Evolutionary conservation across 2,113 vertebrate species (phyloP).

Genomic region (Tachycineta bicolor): DNA sequence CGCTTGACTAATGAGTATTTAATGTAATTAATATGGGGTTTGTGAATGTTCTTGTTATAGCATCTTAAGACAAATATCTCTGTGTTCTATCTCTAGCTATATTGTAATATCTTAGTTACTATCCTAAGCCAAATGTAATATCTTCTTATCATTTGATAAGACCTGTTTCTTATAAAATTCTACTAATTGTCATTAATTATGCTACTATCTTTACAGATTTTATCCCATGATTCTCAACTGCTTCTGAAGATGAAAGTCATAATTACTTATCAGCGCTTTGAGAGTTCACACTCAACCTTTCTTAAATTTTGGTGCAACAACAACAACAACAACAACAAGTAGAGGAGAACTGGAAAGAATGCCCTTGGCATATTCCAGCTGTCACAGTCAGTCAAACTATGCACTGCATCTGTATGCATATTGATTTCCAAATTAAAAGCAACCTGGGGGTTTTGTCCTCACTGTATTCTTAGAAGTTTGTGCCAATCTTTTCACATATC

Average conservation of each 20-base stretch:
- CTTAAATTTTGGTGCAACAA: not conserved
- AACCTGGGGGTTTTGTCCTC: not conserved
- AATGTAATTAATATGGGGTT: not conserved
- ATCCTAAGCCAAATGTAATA: not conserved
- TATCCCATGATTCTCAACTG: not conserved
- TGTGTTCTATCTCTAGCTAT: not conserved
- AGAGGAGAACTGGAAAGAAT: not conserved
- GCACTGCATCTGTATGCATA: not conserved
- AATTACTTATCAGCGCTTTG: not conserved
- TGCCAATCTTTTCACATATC: not conserved
- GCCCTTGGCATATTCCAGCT: not conserved
- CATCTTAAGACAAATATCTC: not conserved
- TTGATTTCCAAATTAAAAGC: not conserved
- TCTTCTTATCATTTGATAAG: not conserved
- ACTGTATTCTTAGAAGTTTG: not conserved
- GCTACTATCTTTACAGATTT: not conserved
- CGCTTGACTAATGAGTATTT: not conserved
- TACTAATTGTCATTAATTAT: not conserved
- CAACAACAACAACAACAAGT: not conserved
- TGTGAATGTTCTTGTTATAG: not conserved
- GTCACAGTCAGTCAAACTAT: not conserved
- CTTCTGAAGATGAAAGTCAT: not conserved
- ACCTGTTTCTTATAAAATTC: not conserved
- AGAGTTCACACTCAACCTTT: not conserved
- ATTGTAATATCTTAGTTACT: not conserved